Evolutionary conservation across 2,888 invertebrate genomes (phyloP).

Genomic region (Dicranocentrus wangi): DNA sequence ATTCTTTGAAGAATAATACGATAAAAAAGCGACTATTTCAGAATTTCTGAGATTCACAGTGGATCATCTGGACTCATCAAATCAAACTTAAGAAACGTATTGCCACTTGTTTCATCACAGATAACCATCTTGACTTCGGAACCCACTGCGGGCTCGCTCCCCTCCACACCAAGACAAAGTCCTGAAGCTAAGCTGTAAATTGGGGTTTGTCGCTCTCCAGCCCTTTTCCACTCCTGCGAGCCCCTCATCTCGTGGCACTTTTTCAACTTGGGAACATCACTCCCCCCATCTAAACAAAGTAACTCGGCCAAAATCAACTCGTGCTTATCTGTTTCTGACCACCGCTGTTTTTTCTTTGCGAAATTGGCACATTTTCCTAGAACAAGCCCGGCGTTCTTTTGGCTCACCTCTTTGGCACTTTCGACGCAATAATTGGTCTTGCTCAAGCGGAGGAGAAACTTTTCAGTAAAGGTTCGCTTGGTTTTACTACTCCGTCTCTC

Average conservation of each 20-base stretch:
- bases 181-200: constrained; percentile 91
- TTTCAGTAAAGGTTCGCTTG: constrained; percentile 74
- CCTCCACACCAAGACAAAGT: constrained; percentile 81
- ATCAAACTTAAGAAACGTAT: constrained; percentile 62
- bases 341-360: constrained; percentile 85
- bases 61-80: constrained; percentile 46
- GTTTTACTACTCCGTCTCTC: constrained; percentile 75
- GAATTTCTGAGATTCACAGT: not conserved
- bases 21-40: too few relatives aligned
- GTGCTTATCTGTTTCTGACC: constrained; percentile 88
- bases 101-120: constrained; percentile 62
- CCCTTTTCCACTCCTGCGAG: constrained; percentile 88
- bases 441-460: constrained; percentile 81
- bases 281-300: constrained; percentile 87
- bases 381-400: constrained; percentile 84
- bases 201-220: constrained; percentile 75
- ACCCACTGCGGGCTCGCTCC: constrained; percentile 58
- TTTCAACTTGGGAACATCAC: constrained; percentile 82
- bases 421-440: constrained; percentile 86
- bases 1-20: too few relatives aligned
- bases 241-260: constrained; percentile 96
- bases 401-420: constrained; percentile 84
- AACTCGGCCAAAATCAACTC: constrained; percentile 89
- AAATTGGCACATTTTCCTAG: constrained; percentile 81
- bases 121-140: constrained; percentile 67